Conservation (phyloP, 2,888 invertebrate species). For the Drosophila lutescens region DNA sequence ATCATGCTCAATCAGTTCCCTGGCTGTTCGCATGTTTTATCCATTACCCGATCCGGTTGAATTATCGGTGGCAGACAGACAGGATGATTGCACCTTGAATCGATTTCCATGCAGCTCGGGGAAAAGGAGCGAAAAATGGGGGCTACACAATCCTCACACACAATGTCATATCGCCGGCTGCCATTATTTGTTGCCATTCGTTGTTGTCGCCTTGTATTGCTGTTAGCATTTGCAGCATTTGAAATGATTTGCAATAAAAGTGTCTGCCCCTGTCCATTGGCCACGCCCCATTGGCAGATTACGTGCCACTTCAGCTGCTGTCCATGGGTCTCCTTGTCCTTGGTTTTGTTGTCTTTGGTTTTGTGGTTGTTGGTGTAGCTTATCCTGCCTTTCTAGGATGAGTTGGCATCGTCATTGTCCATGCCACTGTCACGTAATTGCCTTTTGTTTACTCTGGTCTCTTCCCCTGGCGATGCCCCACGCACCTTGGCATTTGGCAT, state of each 20-base stretch:
- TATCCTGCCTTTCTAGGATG: constrained; percentile 46
- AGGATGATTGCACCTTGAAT: constrained; percentile 47
- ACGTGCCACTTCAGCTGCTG: constrained; percentile 62
- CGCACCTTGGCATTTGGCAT: constrained; percentile 31
- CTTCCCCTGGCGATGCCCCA: constrained; percentile 11
- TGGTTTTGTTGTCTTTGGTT: constrained; percentile 2
- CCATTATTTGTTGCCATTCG: constrained; percentile 24
- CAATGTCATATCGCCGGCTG: constrained; percentile 63
- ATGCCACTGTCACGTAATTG: constrained; percentile 75
- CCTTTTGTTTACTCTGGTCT: constrained; percentile 55
- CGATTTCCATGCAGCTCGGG: constrained; percentile 43
- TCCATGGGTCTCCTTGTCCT: constrained; percentile 1
- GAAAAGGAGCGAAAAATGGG: background rate
- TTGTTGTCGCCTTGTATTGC: constrained; percentile 38
- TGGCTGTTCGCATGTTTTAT: constrained; percentile 14
- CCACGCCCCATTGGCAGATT: constrained; percentile 77
- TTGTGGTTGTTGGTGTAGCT: constrained; percentile 18
- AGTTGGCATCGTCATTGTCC: constrained; percentile 57
- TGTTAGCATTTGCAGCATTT: constrained; percentile 80
- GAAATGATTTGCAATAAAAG: constrained; percentile 81
- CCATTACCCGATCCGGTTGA: constrained; percentile 31
- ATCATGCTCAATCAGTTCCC: constrained; percentile 9
- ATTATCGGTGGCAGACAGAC: constrained; percentile 34
- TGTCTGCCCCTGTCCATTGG: constrained; percentile 71
- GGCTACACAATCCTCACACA: constrained; percentile 19